Conservation (phyloP, 2,797 vertebrate genomes). For the Sebastes glaucus region DNA sequence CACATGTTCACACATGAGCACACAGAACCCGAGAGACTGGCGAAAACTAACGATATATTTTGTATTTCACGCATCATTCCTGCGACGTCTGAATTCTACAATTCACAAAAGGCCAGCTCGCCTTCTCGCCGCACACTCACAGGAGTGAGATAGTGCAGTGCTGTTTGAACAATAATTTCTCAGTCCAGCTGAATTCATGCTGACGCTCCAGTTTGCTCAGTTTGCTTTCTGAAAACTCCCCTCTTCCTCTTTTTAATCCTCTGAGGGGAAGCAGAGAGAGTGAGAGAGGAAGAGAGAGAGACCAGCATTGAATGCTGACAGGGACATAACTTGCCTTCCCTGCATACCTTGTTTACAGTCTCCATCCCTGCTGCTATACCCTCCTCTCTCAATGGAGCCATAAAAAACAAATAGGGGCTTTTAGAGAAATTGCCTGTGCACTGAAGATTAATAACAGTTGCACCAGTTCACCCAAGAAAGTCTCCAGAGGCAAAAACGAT, state of each 20-base stretch:
- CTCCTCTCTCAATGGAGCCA: conserved; percentile 79
- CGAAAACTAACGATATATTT: conserved; percentile 19
- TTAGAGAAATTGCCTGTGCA: conserved; percentile 86
- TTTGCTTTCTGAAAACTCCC: conserved; percentile 75
- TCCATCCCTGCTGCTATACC: conserved; percentile 65
- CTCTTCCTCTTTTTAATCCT: conserved; percentile 76
- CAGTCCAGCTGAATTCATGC: conserved; percentile 75
- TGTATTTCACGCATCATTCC: conserved; percentile 26
- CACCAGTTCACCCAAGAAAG: conserved; percentile 72
- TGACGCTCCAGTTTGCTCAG: conserved; percentile 75
- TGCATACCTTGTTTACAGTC: conserved; percentile 81
- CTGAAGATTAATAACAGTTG: conserved; percentile 86
- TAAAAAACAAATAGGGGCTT: conserved; percentile 87
- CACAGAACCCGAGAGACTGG: neutral
- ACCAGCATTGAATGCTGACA: conserved; percentile 75
- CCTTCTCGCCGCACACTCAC: conserved; percentile 15
- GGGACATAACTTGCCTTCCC: conserved; percentile 79
- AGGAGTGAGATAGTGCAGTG: conserved; percentile 56
- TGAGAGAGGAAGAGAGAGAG: conserved; percentile 50
- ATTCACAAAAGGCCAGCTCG: conserved; percentile 25
- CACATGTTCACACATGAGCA: neutral
- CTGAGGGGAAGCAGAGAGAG: conserved; percentile 46
- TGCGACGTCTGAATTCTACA: conserved; percentile 26
- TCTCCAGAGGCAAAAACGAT: conserved; percentile 76
- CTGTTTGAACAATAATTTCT: conserved; percentile 74